Percentiles rank a stretch among this genome's conserved stretches.
These are phyloP conservation scores for Sabellastarte sp. DNA, from an alignment of 2,888 invertebrate genomes.

Conservation along the genomic window DNA sequence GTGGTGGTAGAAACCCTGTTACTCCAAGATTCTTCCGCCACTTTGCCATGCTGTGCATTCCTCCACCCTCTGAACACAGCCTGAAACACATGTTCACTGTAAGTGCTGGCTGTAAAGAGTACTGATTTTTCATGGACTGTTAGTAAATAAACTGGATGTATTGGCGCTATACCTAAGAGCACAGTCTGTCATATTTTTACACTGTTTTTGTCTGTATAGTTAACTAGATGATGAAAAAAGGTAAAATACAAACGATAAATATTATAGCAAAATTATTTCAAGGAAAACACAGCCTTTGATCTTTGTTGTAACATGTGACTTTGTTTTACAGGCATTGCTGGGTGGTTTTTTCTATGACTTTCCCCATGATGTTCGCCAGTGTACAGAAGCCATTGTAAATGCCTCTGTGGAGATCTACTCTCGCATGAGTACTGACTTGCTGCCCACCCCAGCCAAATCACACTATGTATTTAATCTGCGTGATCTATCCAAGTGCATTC, in stretches of 20 bases:
- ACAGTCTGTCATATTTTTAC: too few relatives aligned
- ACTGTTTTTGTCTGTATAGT: neutral
- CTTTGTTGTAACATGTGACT: too few relatives aligned
- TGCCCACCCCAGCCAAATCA: slow-evolving; percentile 60
- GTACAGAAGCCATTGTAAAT: slow-evolving; percentile 52
- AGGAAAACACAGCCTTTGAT: too few relatives aligned
- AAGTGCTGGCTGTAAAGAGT: too few relatives aligned
- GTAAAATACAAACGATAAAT: too few relatives aligned
- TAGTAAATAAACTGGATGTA: too few relatives aligned
- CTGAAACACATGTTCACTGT: slow-evolving; percentile 60
- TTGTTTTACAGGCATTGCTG: slow-evolving; percentile 63
- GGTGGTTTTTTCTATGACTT: slow-evolving; percentile 79
- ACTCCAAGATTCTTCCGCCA: slow-evolving; percentile 57
- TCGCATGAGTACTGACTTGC: slow-evolving; percentile 58
- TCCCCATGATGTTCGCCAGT: slow-evolving; percentile 62
- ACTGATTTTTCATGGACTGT: too few relatives aligned
- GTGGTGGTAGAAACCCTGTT: slow-evolving; percentile 59
- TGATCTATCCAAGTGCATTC: slow-evolving; percentile 74
- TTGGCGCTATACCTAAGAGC: too few relatives aligned
- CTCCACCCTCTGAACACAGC: slow-evolving; percentile 58
- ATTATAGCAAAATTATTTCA: too few relatives aligned
- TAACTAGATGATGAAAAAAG: too few relatives aligned
- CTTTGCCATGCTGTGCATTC: slow-evolving; percentile 58
- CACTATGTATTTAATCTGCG: slow-evolving; percentile 61
- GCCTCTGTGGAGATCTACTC: slow-evolving; percentile 59